Base-by-base conservation (phyloP, 92 coral and sea anemone genomes). In the Phymanthus crucifer region DNA sequence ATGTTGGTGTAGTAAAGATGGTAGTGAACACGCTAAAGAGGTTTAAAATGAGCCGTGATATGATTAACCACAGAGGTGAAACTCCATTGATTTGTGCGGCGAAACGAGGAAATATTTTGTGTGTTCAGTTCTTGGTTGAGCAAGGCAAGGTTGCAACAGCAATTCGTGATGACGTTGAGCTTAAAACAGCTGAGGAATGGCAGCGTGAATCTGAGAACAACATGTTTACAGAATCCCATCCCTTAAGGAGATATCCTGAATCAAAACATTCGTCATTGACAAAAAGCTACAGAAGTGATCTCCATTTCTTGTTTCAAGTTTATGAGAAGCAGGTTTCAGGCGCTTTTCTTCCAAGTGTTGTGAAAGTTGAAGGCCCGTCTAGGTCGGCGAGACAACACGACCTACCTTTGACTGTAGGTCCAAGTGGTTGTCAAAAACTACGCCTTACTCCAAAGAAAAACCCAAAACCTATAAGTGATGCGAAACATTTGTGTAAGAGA, bases 21-120 rank as follows among this genome's bases (percentile, higher is more conserved):
- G 71, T 93, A 46, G 64, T 93, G 31, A 86, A 66, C 74, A 82
- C 82, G 36, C 52, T 93, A 32, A 90, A 86, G 70, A 68, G 84
- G 32, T 93, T 83, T 72, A 90, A 79, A 72, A 50, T 93, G 56
- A 93, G 88, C 66, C 91, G 88, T 24, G 98, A 93, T 76, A 76
- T 70, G 58, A 24, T 58, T 33, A 93, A 93, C 71, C 75, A 80
- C 0, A 75, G 73, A 32, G 98, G 98, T 38, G 95, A 93, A 84
- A 93, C 95, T 23, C 93, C 95, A 17, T 47, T 93, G 70, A 91
- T 93, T 29, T 82, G 84, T n/a, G 98, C 98, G 18, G 77, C 93
- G 40, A 88, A 86, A 66, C 17, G 86, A 50, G 93, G 90, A 64
- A 85, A 86, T 75, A 86, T 77, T 78, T 82, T 91, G 40, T 80